These are phyloP conservation scores for Seriola dumerili DNA, from an alignment of 2,113 vertebrate genomes.

Conservation along the genomic window DNA sequence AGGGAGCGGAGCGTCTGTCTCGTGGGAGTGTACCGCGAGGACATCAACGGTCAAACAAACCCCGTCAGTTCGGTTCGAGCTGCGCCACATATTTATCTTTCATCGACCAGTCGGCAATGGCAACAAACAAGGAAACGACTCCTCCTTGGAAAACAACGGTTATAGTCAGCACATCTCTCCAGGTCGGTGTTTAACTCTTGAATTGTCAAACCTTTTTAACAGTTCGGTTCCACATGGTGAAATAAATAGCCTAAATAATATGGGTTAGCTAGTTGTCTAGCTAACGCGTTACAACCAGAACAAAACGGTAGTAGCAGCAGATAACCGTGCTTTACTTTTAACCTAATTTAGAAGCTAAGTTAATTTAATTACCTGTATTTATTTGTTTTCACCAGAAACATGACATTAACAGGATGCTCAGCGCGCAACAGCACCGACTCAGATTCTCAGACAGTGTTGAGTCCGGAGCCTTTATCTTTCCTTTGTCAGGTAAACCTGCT, in stretches of 20 bases:
- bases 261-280: background rate
- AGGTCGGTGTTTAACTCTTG: slow-evolving; percentile 79
- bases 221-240: background rate
- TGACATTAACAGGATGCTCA: slow-evolving; percentile 82
- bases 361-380: background rate
- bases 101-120: slow-evolving; percentile 20
- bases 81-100: too few species aligned
- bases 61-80: too few species aligned
- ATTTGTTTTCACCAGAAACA: slow-evolving; percentile 79
- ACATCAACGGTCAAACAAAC: too few species aligned
- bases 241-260: background rate
- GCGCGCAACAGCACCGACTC: slow-evolving; percentile 87
- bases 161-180: slow-evolving; percentile 88
- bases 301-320: too few species aligned
- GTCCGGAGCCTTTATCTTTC: slow-evolving; percentile 89
- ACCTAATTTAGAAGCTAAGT: accelerated
- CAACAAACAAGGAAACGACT: background rate
- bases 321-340: accelerated
- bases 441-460: slow-evolving; percentile 90
- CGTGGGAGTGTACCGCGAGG: background rate
- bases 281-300: background rate
- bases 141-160: slow-evolving; percentile 89
- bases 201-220: background rate
- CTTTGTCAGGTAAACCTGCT: slow-evolving; percentile 88
- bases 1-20: too few species aligned